Conservation (phyloP, 2,113 vertebrate species). For the Isurus oxyrinchus region DNA sequence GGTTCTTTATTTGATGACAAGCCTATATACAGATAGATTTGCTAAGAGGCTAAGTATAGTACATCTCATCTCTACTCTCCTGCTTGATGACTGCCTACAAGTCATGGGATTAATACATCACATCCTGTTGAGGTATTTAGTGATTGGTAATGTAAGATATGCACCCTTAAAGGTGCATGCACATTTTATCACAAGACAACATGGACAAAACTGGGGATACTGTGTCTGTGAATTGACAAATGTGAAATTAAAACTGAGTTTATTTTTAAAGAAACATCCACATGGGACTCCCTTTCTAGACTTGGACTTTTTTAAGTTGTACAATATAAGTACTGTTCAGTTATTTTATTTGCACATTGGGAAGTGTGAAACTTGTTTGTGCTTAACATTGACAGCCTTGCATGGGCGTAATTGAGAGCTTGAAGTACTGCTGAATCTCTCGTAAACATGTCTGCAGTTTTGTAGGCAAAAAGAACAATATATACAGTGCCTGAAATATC, state of each 20-base stretch:
- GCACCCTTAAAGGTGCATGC: neutral
- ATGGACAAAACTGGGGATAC: neutral
- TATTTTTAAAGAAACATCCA: neutral
- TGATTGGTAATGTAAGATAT: too few relatives aligned
- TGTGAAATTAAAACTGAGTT: neutral
- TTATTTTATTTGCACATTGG: neutral
- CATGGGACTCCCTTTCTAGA: neutral
- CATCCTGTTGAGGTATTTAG: too few relatives aligned
- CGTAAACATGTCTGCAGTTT: neutral
- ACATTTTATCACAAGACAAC: too few relatives aligned
- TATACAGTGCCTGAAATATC: neutral
- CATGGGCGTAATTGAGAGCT: neutral
- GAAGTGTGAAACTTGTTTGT: neutral
- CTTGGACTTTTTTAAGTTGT: neutral
- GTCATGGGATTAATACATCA: too few relatives aligned
- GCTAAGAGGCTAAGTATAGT: too few relatives aligned
- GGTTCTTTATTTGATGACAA: too few relatives aligned
- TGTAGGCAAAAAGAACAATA: neutral
- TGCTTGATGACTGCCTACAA: too few relatives aligned
- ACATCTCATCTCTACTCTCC: too few relatives aligned
- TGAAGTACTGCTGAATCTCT: neutral
- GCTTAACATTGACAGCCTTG: neutral
- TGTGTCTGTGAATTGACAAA: neutral
- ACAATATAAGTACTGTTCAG: neutral
- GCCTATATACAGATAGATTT: too few relatives aligned